phyloP scores from a whole-genome alignment of 2,797 vertebrate genomes.

The Philypnodon macrostomus region DNA sequence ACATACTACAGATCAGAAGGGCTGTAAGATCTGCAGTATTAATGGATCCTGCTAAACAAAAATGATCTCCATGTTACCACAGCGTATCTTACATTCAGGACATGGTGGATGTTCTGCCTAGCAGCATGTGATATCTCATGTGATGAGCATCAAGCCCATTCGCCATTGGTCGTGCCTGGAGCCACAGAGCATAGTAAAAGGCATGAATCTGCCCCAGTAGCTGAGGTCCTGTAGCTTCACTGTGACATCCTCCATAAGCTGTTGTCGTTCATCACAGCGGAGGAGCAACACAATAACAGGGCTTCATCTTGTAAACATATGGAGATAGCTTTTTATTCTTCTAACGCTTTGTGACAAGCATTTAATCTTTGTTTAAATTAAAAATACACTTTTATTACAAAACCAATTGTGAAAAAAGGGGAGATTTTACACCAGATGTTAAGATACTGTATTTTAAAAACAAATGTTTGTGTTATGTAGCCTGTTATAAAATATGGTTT shows the following conservation, averaged over 20 bases:
- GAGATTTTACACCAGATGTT: too few relatives aligned
- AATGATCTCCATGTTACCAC: slow-evolving; percentile 55
- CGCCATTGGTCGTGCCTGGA: slow-evolving; percentile 52
- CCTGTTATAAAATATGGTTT: too few relatives aligned
- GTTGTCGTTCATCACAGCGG: slow-evolving; percentile 34
- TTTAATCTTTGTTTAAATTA: slow-evolving; percentile 13
- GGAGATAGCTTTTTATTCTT: slow-evolving; percentile 15
- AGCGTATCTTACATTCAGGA: slow-evolving; percentile 43
- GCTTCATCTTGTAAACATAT: slow-evolving; percentile 7
- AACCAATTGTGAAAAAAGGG: too few relatives aligned
- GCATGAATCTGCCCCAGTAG: slow-evolving; percentile 46
- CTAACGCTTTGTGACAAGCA: slow-evolving; percentile 1
- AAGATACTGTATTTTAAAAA: too few relatives aligned
- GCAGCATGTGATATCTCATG: slow-evolving; percentile 71
- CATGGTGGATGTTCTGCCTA: slow-evolving; percentile 66
- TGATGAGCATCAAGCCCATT: slow-evolving; percentile 61
- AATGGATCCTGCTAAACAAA: slow-evolving; percentile 54
- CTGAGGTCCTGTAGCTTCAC: slow-evolving; percentile 38
- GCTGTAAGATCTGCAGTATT: slow-evolving; percentile 48
- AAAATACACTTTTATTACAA: too few relatives aligned
- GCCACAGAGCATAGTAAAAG: slow-evolving; percentile 45
- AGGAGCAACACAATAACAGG: slow-evolving; percentile 29
- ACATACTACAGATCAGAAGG: slow-evolving; percentile 56
- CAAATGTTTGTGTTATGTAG: too few relatives aligned
- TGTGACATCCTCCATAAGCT: slow-evolving; percentile 31